Evolutionary conservation across 2,888 invertebrate species (phyloP).

Genomic region (Boloria selene): DNA sequence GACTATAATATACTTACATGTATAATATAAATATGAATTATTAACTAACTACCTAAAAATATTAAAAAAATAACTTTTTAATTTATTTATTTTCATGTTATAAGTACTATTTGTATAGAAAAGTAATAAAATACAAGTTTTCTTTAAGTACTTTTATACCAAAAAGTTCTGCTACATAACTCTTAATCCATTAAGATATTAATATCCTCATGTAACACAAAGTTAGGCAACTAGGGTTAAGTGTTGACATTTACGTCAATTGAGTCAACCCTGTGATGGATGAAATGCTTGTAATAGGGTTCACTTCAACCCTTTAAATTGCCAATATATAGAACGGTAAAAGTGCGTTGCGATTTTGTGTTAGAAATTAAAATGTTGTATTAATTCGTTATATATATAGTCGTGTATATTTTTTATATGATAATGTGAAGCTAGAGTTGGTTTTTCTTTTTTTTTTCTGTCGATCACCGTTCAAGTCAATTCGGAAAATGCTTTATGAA

Average conservation of each 20-base stretch:
- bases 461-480: too few relatives aligned
- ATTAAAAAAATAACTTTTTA: too few relatives aligned
- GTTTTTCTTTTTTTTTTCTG: too few relatives aligned
- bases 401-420: background rate
- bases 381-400: too few relatives aligned
- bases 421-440: too few relatives aligned
- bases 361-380: slow-evolving; percentile 8
- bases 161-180: background rate
- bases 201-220: slow-evolving; percentile 56
- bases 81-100: background rate
- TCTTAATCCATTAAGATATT: slow-evolving; percentile 21
- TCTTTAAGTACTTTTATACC: background rate
- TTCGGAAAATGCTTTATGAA: too few relatives aligned
- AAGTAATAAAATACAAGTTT: background rate
- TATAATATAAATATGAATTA: too few relatives aligned
- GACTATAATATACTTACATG: too few relatives aligned
- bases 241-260: slow-evolving; percentile 76
- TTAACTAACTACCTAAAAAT: too few relatives aligned
- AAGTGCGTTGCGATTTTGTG: slow-evolving; percentile 1
- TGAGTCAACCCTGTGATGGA: slow-evolving; percentile 73
- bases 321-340: slow-evolving; percentile 42
- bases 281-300: slow-evolving; percentile 57
- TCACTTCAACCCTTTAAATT: slow-evolving; percentile 64
- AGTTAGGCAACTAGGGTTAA: slow-evolving; percentile 60
- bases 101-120: background rate